Percentiles rank a stretch among this genome's conserved stretches.
Evolutionary conservation across 1,140 invertebrate species (phyloP).

Genomic region (Harlomillsia oculata): DNA sequence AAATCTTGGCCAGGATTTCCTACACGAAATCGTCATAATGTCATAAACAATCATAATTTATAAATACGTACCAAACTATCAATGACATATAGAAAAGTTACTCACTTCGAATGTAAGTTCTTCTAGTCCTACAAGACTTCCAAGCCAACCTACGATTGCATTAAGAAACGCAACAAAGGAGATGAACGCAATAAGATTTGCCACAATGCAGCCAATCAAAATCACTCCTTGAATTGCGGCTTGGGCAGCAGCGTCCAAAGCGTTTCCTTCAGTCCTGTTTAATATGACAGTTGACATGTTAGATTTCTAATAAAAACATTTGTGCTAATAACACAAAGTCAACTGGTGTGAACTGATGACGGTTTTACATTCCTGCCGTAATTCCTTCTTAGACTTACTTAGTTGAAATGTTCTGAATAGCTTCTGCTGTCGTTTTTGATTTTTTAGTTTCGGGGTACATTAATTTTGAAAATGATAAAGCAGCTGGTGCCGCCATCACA

Average conservation of each 20-base stretch:
- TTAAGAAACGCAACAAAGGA: slow-evolving; percentile 77
- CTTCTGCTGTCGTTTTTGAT: slow-evolving; percentile 57
- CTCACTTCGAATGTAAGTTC: slow-evolving; percentile 46
- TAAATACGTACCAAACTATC: not conserved
- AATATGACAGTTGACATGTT: too few relatives aligned
- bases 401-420: slow-evolving; percentile 40
- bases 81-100: slow-evolving; percentile 3
- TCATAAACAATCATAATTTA: not conserved
- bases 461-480: slow-evolving; percentile 77
- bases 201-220: slow-evolving; percentile 74
- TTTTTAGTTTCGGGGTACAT: slow-evolving; percentile 80
- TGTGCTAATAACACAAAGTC: not conserved
- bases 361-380: too few relatives aligned
- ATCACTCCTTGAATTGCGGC: slow-evolving; percentile 58
- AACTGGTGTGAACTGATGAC: not conserved
- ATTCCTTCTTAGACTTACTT: slow-evolving; percentile 38
- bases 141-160: slow-evolving; percentile 60
- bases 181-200: slow-evolving; percentile 85
- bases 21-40: slow-evolving; percentile 40
- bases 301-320: not conserved
- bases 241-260: slow-evolving; percentile 77
- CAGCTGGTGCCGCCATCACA: slow-evolving; percentile 56
- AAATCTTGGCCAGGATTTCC: slow-evolving; percentile 69
- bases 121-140: slow-evolving; percentile 57
- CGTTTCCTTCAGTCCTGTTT: slow-evolving; percentile 64